phyloP scores from a whole-genome alignment of 2,888 invertebrate genomes.

The Sicus ferrugineus region DNA sequence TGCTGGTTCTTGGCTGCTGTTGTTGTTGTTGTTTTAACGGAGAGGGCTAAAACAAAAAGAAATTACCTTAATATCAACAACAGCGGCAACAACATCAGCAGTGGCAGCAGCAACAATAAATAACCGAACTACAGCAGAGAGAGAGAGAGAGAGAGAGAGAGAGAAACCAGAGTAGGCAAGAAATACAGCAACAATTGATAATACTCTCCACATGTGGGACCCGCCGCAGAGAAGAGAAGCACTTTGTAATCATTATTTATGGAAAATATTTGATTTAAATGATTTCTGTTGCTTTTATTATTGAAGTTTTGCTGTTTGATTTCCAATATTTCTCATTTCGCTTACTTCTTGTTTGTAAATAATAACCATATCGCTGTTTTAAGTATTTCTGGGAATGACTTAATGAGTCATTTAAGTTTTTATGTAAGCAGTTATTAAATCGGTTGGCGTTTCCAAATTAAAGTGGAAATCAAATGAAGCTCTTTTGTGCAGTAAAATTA shows the following conservation, averaged over 20 bases:
- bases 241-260: slow-evolving; percentile 19
- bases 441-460: no score
- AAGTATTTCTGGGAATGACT: no score
- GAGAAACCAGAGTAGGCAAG: neutral
- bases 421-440: no score
- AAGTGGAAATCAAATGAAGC: no score
- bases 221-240: neutral
- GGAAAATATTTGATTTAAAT: slow-evolving; percentile 15
- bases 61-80: slow-evolving; percentile 5
- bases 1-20: neutral
- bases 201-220: slow-evolving; percentile 26
- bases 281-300: neutral
- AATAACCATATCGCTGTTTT: neutral
- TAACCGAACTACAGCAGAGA: neutral
- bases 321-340: neutral
- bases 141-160: neutral
- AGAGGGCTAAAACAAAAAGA: neutral
- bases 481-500: no score
- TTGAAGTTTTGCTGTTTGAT: neutral
- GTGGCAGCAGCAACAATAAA: neutral
- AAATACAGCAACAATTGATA: neutral
- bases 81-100: neutral
- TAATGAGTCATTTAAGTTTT: no score
- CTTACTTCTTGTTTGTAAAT: neutral
- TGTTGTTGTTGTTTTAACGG: neutral